Evolutionary conservation across 2,113 vertebrate genomes (phyloP).

Genomic region (Channa argus): DNA sequence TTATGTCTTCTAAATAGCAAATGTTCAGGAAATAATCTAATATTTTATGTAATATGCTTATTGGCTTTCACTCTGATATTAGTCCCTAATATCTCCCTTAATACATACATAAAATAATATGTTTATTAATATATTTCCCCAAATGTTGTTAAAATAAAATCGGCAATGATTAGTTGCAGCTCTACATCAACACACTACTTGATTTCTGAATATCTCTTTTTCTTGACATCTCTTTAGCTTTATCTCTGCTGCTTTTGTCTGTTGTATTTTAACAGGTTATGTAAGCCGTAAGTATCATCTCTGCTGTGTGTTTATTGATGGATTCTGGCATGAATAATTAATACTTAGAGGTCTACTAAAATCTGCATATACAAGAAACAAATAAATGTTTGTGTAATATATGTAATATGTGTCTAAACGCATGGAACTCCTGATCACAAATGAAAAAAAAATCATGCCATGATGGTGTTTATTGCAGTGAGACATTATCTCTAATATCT

Average conservation of each 20-base stretch:
- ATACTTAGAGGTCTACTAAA: not conserved
- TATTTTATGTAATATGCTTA: too few relatives aligned
- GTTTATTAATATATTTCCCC: too few relatives aligned
- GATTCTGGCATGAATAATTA: slow-evolving; percentile 25
- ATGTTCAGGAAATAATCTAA: too few relatives aligned
- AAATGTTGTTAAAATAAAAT: too few relatives aligned
- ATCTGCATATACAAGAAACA: slow-evolving; percentile 1
- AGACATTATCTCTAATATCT: slow-evolving; percentile 20
- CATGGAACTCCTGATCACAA: not conserved
- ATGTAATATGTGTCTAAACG: not conserved
- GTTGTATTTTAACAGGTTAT: slow-evolving; percentile 58
- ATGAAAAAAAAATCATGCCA: not conserved
- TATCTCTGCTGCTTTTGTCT: slow-evolving; percentile 8
- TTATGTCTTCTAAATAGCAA: too few relatives aligned
- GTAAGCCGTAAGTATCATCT: slow-evolving; percentile 71
- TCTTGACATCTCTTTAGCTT: not conserved
- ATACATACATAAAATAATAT: too few relatives aligned
- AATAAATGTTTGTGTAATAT: not conserved
- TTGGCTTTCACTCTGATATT: too few relatives aligned
- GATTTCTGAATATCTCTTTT: too few relatives aligned
- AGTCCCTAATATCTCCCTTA: too few relatives aligned
- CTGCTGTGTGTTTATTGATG: not conserved
- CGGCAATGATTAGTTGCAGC: not conserved
- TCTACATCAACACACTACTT: not conserved
- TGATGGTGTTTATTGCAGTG: slow-evolving; percentile 26